Base-by-base conservation (phyloP, 2,888 invertebrate genomes). In the Oscheius sp. region DNA sequence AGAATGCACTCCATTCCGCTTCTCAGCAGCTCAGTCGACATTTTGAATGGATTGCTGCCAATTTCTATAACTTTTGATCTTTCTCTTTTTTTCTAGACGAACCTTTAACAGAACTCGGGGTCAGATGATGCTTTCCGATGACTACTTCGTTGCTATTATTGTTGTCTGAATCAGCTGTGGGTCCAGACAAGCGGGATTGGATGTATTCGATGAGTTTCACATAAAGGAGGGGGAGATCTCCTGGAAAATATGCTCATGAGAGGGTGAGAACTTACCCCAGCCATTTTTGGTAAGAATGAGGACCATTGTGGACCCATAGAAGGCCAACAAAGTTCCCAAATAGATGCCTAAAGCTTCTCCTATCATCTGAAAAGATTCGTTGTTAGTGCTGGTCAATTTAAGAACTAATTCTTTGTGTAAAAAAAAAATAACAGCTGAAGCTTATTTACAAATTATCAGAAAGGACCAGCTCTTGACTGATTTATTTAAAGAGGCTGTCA, bases 1-100 rank as follows among this genome's bases (percentile, higher is more conserved):
- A 75, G 39, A 50, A 75, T 65, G 6, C 71, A 69, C 50, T 73
- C 70, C 10, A 75, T 67, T 46, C 75, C 75, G 20, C 57, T 66
- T 8, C 25, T 27, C 17, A 66, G 12, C n/a, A 66, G 42, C 8
- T 55, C 34, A 2, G 45, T 39, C 2, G 66, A 66, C 29, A 57
- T 23, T 20, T 55, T 29, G 5, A 66, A 53, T 0, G 57, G 29
- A 39, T 61, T 20, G n/a, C 15, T 10, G 10, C 42, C 29, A 20
- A 61, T 27, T 3, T 39, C 55, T 61, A 27, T 10, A 39, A n/a
- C n/a, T n/a, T n/a, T n/a, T n/a, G n/a, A 55, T 29, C 10, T 25
- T 10, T 23, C 23, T 52, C 27, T 6, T 31, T 29, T 2, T 17
- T 3, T 25, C 12, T 33, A 2, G 25, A 27, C 17, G n/a, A 23